Conservation (phyloP, 2,888 invertebrate species). For the Lasioglossum zephyrum region DNA sequence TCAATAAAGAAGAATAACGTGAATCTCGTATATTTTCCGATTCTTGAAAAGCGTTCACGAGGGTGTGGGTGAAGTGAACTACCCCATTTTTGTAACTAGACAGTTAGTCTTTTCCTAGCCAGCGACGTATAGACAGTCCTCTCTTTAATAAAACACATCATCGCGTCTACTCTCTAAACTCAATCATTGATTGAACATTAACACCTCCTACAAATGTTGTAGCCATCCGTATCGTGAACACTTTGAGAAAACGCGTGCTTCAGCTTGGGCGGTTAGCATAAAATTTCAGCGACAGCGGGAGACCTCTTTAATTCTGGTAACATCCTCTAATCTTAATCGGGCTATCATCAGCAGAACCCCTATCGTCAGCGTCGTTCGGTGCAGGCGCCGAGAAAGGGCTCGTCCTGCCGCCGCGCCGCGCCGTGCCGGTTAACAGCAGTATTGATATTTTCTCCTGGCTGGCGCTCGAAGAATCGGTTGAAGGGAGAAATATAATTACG, state of each 20-base stretch:
- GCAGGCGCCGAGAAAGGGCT: constrained; percentile 28
- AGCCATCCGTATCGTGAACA: background rate
- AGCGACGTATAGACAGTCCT: too few relatives aligned
- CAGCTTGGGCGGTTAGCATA: background rate
- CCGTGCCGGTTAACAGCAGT: constrained; percentile 53
- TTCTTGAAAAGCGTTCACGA: too few relatives aligned
- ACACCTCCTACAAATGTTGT: background rate
- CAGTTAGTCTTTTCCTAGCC: too few relatives aligned
- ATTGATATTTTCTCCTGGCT: constrained; percentile 73
- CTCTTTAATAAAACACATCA: too few relatives aligned
- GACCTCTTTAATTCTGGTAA: background rate
- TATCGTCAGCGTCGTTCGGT: constrained; percentile 39
- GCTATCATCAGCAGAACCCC: background rate
- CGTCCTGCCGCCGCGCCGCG: constrained; percentile 21
- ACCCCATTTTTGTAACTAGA: too few relatives aligned
- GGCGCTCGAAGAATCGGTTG: constrained; percentile 64
- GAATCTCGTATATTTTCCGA: too few relatives aligned
- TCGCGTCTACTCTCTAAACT: too few relatives aligned
- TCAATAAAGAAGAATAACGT: too few relatives aligned
- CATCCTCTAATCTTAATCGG: constrained; percentile 8
- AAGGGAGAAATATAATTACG: constrained; percentile 80
- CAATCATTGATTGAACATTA: too few relatives aligned
- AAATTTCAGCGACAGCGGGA: background rate
- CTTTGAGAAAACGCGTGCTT: background rate
- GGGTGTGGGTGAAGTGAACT: too few relatives aligned